These are phyloP conservation scores for Anguilla obscura DNA, from an alignment of 2,797 vertebrate genomes.

Conservation along the genomic window DNA sequence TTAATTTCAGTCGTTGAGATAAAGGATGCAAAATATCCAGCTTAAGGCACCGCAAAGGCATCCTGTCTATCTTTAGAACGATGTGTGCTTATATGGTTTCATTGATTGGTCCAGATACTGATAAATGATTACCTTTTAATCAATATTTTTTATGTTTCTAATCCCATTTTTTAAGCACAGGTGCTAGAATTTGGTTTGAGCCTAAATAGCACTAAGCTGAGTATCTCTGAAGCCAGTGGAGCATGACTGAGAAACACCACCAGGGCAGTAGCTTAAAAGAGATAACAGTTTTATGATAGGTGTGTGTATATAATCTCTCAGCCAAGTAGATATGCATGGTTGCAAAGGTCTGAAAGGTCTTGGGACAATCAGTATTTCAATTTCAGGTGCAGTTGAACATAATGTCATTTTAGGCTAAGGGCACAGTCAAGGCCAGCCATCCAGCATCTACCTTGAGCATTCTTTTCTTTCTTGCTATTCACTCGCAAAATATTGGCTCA, in stretches of 20 bases:
- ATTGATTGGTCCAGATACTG: not conserved
- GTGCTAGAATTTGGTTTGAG: not conserved
- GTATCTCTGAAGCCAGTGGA: too few species aligned
- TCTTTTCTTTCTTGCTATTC: not conserved
- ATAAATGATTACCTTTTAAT: not conserved
- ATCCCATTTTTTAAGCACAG: not conserved
- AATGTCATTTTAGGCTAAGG: not conserved
- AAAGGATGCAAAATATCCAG: not conserved
- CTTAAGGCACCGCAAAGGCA: conserved; percentile 3
- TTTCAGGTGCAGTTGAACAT: conserved; percentile 1
- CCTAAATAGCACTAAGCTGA: not conserved
- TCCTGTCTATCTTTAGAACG: not conserved
- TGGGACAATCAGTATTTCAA: not conserved
- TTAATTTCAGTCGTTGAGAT: conserved; percentile 14
- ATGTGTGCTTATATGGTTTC: not conserved
- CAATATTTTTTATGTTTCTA: not conserved
- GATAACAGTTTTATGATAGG: too few species aligned
- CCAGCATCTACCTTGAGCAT: not conserved
- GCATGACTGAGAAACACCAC: too few species aligned
- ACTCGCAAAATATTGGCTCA: not conserved
- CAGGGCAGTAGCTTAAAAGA: not conserved
- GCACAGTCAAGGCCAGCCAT: not conserved
- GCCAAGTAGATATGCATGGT: not conserved
- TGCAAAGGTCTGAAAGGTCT: not conserved
- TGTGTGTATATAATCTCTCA: too few species aligned